phyloP scores from a whole-genome alignment of 1,140 invertebrate species.

The Phymastichus coffea region DNA sequence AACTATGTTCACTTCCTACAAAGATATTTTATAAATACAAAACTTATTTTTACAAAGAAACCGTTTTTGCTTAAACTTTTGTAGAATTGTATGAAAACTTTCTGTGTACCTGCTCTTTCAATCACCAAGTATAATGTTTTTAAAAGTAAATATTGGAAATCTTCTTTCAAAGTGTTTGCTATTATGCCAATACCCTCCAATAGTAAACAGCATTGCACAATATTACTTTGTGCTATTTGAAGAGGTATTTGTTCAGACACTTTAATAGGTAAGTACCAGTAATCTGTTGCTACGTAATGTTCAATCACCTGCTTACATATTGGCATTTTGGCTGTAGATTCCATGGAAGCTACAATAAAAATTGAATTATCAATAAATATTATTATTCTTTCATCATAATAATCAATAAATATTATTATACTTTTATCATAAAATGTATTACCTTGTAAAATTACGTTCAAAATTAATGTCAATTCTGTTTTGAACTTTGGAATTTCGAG shows the following conservation, averaged over 20 bases:
- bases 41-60: neutral
- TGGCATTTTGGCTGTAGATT: constrained; percentile 29
- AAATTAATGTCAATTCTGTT: constrained; percentile 58
- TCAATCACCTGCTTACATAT: constrained; percentile 56
- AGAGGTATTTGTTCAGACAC: constrained; percentile 48
- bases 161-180: constrained; percentile 50
- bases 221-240: constrained; percentile 60
- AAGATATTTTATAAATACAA: too few relatives aligned
- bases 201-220: constrained; percentile 62
- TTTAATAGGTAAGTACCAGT: constrained; percentile 62
- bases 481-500: constrained; percentile 46
- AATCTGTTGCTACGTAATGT: constrained; percentile 57
- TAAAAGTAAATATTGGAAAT: constrained; percentile 61
- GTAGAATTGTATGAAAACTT: neutral
- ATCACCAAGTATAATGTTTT: constrained; percentile 67
- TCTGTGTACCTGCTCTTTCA: constrained; percentile 62
- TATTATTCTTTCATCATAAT: neutral
- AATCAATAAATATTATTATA: constrained; percentile 1
- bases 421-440: constrained; percentile 27
- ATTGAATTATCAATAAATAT: constrained; percentile 8
- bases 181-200: constrained; percentile 65
- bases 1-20: constrained; percentile 60
- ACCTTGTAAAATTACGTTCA: constrained; percentile 59
- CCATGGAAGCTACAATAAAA: constrained; percentile 38
- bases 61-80: too few relatives aligned